Evolutionary conservation across 2,888 invertebrate genomes (phyloP).

Genomic region (Drosophila incognita): DNA sequence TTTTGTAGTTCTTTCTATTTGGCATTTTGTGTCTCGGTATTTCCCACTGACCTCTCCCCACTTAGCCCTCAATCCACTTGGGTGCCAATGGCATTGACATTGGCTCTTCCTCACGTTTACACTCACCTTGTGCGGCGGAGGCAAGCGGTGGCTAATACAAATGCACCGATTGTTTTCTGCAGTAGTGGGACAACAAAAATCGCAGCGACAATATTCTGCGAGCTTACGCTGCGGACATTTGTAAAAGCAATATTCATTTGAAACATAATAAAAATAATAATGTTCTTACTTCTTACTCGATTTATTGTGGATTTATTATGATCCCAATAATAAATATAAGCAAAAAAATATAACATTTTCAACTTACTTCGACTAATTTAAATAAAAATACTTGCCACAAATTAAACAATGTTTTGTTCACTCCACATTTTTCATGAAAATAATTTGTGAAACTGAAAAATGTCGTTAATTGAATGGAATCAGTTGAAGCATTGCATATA

Average conservation of each 20-base stretch:
- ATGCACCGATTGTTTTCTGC: slow-evolving; percentile 16
- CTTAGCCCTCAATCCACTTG: background rate
- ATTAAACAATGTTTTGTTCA: background rate
- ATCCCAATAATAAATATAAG: background rate
- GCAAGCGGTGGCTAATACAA: slow-evolving; percentile 9
- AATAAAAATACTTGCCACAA: background rate
- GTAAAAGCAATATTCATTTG: background rate
- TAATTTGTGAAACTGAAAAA: background rate
- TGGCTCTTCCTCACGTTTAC: slow-evolving; percentile 23
- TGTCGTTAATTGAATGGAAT: slow-evolving; percentile 9
- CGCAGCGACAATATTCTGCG: background rate
- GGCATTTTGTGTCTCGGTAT: slow-evolving; percentile 38
- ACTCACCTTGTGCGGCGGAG: slow-evolving; percentile 22
- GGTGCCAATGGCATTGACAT: slow-evolving; percentile 53
- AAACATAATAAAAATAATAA: background rate
- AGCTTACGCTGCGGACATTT: slow-evolving; percentile 3
- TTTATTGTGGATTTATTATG: background rate
- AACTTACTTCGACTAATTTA: background rate
- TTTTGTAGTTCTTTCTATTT: slow-evolving; percentile 62
- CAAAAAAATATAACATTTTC: background rate
- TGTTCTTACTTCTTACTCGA: background rate
- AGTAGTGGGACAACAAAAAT: background rate
- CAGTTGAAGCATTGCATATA: slow-evolving; percentile 11
- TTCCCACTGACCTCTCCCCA: slow-evolving; percentile 2
- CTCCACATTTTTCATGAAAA: background rate